phyloP scores from a whole-genome alignment of 2,113 vertebrate genomes.

The Chauna torquata region DNA sequence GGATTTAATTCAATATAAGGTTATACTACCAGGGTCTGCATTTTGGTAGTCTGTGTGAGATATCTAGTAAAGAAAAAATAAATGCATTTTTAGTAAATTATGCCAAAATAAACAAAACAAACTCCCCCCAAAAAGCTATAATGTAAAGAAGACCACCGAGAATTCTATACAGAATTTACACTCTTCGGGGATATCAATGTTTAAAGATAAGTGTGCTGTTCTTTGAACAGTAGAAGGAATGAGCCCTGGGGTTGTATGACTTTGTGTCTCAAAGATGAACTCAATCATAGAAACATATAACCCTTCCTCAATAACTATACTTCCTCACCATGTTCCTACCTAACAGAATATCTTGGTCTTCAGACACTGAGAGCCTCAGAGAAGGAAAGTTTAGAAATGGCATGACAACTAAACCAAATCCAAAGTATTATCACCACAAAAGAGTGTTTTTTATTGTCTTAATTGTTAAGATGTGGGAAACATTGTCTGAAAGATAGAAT shows the following conservation, averaged over 20 bases:
- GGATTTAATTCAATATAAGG: neutral
- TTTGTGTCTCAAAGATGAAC: neutral
- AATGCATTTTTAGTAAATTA: neutral
- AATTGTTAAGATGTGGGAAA: neutral
- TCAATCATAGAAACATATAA: neutral
- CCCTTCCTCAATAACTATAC: neutral
- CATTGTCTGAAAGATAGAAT: neutral
- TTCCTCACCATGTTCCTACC: neutral
- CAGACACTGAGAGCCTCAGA: neutral
- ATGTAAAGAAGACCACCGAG: neutral
- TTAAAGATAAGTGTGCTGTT: neutral
- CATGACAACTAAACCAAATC: neutral
- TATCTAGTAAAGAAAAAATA: neutral
- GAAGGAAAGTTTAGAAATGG: neutral
- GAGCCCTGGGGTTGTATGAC: neutral
- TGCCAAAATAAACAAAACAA: neutral
- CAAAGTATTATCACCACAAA: neutral
- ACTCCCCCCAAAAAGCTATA: neutral
- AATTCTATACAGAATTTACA: neutral
- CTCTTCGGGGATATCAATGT: neutral
- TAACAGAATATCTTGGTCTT: neutral
- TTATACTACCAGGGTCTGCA: neutral
- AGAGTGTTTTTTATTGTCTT: neutral
- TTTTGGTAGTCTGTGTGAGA: neutral
- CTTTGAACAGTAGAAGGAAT: neutral